A percentile compares a stretch with the other conserved stretches of the same genome.
phyloP scores from a whole-genome alignment of 2,888 invertebrate species.

The Eristalis arbustorum region DNA sequence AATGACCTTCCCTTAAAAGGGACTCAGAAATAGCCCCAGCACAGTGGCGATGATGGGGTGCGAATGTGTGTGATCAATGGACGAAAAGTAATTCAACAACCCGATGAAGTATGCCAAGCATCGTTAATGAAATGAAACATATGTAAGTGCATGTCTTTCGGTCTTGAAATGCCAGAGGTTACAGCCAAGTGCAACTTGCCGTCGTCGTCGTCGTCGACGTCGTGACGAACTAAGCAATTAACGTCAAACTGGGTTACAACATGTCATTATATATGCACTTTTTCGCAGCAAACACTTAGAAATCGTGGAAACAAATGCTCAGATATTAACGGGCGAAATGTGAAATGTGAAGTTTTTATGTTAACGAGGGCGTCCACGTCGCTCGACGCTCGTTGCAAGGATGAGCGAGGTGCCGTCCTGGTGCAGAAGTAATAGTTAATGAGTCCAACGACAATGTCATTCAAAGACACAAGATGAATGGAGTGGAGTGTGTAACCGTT shows the following conservation, averaged over 20 bases:
- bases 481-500: not conserved
- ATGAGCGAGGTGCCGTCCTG: not conserved
- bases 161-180: constrained; percentile 15
- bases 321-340: not conserved
- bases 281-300: not conserved
- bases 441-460: constrained; percentile 12
- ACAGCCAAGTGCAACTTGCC: constrained; percentile 30
- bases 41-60: not conserved
- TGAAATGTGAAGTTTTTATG: not conserved
- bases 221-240: constrained; percentile 48
- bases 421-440: constrained; percentile 13
- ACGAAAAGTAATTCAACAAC: constrained; percentile 6
- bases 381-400: not conserved
- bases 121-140: constrained; percentile 15
- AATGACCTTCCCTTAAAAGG: not conserved
- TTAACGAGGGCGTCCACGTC: not conserved
- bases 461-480: constrained; percentile 2
- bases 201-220: not conserved
- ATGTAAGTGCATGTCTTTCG: constrained; percentile 14
- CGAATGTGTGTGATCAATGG: constrained; percentile 6
- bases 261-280: not conserved
- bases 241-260: constrained; percentile 43
- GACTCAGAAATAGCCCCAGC: not conserved
- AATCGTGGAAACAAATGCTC: constrained; percentile 27
- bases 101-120: not conserved